Percentiles rank a stretch among this genome's conserved stretches.
Evolutionary conservation across 2,888 invertebrate genomes (phyloP).

Genomic region (Hybos culiciformis): DNA sequence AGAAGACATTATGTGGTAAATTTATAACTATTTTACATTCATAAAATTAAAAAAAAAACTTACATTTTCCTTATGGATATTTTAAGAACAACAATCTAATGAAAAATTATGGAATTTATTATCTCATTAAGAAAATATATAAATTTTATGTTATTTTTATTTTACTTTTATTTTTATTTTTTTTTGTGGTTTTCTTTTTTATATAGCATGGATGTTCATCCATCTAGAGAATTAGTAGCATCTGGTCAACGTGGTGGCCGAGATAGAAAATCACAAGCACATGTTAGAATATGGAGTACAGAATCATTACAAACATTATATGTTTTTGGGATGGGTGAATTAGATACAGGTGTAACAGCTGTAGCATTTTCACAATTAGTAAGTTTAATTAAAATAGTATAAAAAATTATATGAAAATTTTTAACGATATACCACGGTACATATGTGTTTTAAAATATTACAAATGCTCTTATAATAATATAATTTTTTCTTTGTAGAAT

Average conservation of each 20-base stretch:
- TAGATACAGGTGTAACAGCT: constrained; percentile 74
- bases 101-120: background rate
- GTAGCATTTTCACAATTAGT: constrained; percentile 82
- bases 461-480: background rate
- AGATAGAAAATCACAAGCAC: constrained; percentile 72
- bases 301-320: constrained; percentile 77
- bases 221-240: constrained; percentile 74
- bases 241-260: constrained; percentile 79
- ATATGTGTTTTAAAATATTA: background rate
- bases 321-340: constrained; percentile 83
- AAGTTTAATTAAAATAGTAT: constrained; percentile 19
- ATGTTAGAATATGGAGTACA: constrained; percentile 86
- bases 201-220: constrained; percentile 72
- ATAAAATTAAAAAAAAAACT: background rate
- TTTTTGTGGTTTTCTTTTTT: background rate
- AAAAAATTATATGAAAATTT: too few relatives aligned
- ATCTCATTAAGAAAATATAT: too few relatives aligned
- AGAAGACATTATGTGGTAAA: constrained; percentile 83
- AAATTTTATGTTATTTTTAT: too few relatives aligned
- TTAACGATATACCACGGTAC: background rate
- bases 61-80: background rate
- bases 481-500: constrained; percentile 43
- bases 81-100: background rate
- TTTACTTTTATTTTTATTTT: too few relatives aligned
- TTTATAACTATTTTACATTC: too few relatives aligned